Conservation (phyloP, 2,797 vertebrate species). For the Clamator glandarius region DNA sequence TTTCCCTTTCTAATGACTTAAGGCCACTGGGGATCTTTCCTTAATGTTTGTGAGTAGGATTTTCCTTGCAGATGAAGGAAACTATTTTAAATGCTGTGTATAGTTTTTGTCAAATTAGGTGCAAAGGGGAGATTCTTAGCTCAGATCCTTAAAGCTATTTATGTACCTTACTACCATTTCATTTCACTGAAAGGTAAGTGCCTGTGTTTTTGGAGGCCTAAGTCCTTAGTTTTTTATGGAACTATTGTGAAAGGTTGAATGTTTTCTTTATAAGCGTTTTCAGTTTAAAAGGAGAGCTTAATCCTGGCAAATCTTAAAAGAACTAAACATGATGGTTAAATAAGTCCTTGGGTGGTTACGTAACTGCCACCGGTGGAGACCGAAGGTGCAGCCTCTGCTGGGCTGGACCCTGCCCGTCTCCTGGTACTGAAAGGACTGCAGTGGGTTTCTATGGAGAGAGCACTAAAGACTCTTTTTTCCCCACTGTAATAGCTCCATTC, state of each 20-base stretch:
- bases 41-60: neutral
- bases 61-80: neutral
- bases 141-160: neutral
- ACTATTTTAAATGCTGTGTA: neutral
- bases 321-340: neutral
- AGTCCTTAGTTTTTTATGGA: neutral
- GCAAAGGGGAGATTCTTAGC: neutral
- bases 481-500: neutral
- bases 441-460: slow-evolving; percentile 52
- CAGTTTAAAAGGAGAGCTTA: neutral
- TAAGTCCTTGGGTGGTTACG: neutral
- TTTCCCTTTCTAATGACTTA: neutral
- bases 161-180: neutral
- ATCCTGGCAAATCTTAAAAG: neutral
- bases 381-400: neutral
- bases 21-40: neutral
- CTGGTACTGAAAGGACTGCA: neutral
- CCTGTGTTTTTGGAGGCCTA: neutral
- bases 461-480: neutral
- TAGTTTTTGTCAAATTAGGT: neutral
- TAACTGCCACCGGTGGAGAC: neutral
- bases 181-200: neutral
- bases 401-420: neutral
- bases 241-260: neutral
- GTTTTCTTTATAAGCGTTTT: neutral